Conservation (phyloP, 64 coral and sea anemone species). For the Anthopleura sola region DNA sequence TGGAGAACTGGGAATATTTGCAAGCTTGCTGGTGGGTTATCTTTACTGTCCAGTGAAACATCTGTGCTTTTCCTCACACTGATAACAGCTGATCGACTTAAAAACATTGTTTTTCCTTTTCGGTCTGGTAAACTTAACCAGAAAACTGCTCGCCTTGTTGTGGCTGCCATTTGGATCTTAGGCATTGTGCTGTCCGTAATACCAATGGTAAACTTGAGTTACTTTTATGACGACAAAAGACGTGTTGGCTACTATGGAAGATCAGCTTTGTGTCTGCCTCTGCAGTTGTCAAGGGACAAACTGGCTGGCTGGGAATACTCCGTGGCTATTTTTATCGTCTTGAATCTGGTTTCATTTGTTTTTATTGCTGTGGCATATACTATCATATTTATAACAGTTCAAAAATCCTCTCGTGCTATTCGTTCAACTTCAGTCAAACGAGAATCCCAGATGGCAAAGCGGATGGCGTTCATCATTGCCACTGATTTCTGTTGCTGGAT, state of each 20-base stretch:
- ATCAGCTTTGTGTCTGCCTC: constrained; percentile 58
- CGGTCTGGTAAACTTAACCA: background rate
- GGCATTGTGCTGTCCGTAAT: constrained; percentile 12
- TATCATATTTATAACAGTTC: constrained; percentile 31
- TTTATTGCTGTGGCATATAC: constrained; percentile 46
- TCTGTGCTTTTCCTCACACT: constrained; percentile 42
- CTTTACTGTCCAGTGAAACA: constrained; percentile 40
- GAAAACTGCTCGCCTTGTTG: background rate
- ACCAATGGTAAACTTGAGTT: constrained; percentile 26
- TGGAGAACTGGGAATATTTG: constrained; percentile 34
- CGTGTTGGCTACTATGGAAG: constrained; percentile 39
- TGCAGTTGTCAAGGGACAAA: constrained; percentile 39
- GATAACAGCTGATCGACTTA: constrained; percentile 48
- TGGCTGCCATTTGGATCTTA: background rate
- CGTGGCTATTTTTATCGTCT: constrained; percentile 18
- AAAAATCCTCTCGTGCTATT: background rate
- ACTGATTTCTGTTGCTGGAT: constrained; percentile 37
- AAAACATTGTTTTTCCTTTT: constrained; percentile 51
- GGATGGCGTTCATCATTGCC: background rate
- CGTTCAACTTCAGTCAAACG: constrained; percentile 21
- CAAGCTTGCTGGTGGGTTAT: constrained; percentile 24
- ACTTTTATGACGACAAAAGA: constrained; percentile 27
- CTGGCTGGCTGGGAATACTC: constrained; percentile 55
- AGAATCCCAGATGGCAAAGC: constrained; percentile 36
- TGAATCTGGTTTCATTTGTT: constrained; percentile 47